A percentile compares a stretch with the other conserved stretches of the same genome.
These are phyloP conservation scores for Melospiza melodia DNA, from an alignment of 2,113 vertebrate species.

Conservation along the genomic window DNA sequence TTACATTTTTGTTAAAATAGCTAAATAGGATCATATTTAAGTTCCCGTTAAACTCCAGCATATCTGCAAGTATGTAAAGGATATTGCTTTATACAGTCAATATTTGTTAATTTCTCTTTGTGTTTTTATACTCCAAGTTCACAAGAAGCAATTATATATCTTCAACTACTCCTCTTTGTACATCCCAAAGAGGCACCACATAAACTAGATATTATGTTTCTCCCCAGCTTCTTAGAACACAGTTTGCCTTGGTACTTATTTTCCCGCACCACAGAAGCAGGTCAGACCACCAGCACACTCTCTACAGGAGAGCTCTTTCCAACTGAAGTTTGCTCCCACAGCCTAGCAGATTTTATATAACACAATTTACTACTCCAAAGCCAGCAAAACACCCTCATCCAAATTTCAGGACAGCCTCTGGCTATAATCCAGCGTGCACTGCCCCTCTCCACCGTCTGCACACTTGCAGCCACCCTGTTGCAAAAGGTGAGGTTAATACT, in stretches of 20 bases:
- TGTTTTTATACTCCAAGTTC: not conserved
- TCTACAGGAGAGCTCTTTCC: not conserved
- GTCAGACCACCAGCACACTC: conserved; percentile 10
- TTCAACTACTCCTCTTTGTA: not conserved
- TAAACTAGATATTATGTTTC: not conserved
- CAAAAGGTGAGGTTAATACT: not conserved
- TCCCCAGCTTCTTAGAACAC: not conserved
- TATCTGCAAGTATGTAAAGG: not conserved
- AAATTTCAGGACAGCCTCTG: not conserved
- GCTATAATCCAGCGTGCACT: not conserved
- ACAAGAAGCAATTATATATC: not conserved
- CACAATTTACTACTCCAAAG: not conserved
- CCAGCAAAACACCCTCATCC: not conserved
- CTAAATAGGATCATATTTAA: not conserved
- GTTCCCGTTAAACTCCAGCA: not conserved
- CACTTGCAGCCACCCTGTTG: not conserved
- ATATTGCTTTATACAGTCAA: not conserved
- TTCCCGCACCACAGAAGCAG: not conserved
- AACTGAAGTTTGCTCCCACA: not conserved
- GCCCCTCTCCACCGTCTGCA: not conserved
- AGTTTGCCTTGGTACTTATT: not conserved
- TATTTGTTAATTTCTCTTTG: not conserved
- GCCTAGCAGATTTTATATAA: not conserved
- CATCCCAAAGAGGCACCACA: not conserved
- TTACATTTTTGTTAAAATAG: not conserved